A percentile compares a stretch with the other conserved stretches of the same genome.
These are phyloP conservation scores for Montipora sp. DNA, from an alignment of 64 coral and sea anemone genomes.

Conservation along the genomic window DNA sequence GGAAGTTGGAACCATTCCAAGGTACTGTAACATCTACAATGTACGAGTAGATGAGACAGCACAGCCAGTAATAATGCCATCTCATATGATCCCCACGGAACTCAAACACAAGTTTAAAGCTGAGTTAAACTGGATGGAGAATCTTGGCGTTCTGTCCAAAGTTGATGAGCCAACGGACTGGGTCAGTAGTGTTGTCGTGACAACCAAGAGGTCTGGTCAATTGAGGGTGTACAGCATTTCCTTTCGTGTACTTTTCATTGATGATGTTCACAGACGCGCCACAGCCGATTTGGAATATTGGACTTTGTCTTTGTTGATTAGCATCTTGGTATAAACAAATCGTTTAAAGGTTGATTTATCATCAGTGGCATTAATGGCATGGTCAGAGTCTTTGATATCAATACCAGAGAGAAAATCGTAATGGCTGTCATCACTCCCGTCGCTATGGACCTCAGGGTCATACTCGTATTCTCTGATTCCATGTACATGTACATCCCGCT, in stretches of 20 bases:
- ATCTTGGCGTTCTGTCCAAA: too few relatives aligned
- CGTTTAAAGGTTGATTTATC: background rate
- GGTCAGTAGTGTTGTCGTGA: too few relatives aligned
- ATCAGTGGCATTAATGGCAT: background rate
- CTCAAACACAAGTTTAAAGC: too few relatives aligned
- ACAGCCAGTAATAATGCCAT: too few relatives aligned
- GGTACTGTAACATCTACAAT: too few relatives aligned
- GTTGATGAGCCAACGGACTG: too few relatives aligned
- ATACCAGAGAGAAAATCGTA: constrained; percentile 39
- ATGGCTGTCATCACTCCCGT: background rate
- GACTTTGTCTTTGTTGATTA: constrained; percentile 2
- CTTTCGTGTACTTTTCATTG: constrained; percentile 9
- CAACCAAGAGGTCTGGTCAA: background rate
- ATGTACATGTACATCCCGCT: background rate
- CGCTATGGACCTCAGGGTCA: background rate
- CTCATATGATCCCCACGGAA: too few relatives aligned
- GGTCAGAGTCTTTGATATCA: background rate
- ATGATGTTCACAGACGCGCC: constrained; percentile 47
- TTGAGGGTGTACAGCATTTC: background rate
- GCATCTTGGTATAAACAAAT: background rate
- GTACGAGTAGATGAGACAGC: too few relatives aligned
- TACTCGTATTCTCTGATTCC: background rate
- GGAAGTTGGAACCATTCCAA: too few relatives aligned
- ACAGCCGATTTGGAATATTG: constrained; percentile 37
- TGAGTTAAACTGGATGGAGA: too few relatives aligned